Conservation (phyloP, 2,888 invertebrate genomes). For the Mesopsocus fuscifrons region DNA sequence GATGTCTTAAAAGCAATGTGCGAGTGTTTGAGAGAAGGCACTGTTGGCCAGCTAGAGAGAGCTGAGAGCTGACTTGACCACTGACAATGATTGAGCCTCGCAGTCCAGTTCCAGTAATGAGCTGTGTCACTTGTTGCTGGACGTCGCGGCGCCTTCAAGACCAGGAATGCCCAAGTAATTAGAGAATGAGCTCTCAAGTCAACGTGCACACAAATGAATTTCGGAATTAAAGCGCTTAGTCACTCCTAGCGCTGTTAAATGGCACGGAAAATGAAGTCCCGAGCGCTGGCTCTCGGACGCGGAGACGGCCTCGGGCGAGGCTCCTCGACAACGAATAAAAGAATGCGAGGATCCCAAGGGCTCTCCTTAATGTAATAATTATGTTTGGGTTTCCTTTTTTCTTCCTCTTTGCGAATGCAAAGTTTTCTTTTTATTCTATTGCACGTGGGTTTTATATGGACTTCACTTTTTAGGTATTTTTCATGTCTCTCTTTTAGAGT, state of each 20-base stretch:
- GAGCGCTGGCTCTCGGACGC: background rate
- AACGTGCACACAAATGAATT: constrained; percentile 13
- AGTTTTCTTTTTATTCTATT: too few species aligned
- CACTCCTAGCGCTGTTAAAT: constrained; percentile 16
- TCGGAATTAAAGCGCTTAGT: constrained; percentile 17
- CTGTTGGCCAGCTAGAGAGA: too few species aligned
- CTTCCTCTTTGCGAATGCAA: constrained; percentile 1
- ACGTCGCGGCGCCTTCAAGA: background rate
- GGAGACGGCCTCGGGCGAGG: background rate
- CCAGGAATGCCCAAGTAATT: background rate
- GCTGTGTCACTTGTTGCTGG: background rate
- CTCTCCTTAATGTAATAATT: constrained; percentile 2
- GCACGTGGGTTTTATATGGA: too few species aligned
- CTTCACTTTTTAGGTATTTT: too few species aligned
- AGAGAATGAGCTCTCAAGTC: background rate
- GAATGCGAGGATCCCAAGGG: background rate
- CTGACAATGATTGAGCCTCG: too few species aligned
- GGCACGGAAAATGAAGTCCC: constrained; percentile 17
- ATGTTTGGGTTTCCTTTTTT: background rate
- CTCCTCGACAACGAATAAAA: background rate
- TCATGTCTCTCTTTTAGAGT: too few species aligned
- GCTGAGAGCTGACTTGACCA: too few species aligned
- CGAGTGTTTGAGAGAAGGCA: too few species aligned
- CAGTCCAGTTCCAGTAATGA: background rate
- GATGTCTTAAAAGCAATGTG: too few species aligned